Evolutionary conservation across 2,888 invertebrate genomes (phyloP).

Genomic region (Polydrusus cervinus): DNA sequence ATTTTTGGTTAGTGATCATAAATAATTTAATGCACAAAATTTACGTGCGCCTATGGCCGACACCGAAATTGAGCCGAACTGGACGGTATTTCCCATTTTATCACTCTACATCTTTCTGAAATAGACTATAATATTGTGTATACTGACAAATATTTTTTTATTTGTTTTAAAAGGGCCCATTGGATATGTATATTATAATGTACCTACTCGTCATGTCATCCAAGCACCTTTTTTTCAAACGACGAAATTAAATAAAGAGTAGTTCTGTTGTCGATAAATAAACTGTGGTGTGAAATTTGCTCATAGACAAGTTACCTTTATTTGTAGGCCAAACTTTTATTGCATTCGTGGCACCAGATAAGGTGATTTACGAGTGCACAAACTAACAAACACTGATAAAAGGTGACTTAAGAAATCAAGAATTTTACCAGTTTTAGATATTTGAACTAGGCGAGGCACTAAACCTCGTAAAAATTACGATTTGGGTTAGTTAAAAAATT

Average conservation of each 20-base stretch:
- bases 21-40: no score
- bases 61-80: no score
- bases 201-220: background rate
- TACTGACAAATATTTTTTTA: no score
- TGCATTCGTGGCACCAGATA: conserved; percentile 61
- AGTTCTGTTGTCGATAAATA: conserved; percentile 12
- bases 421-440: conserved; percentile 29
- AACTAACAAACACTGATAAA: conserved; percentile 48
- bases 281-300: conserved; percentile 19
- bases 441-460: conserved; percentile 40
- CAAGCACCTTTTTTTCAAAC: background rate
- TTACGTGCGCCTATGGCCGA: no score
- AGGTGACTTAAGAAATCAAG: conserved; percentile 46
- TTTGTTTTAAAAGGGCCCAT: no score
- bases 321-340: conserved; percentile 63
- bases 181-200: no score
- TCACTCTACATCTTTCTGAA: no score
- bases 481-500: background rate
- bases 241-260: conserved; percentile 2
- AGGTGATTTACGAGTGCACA: conserved; percentile 65
- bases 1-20: no score
- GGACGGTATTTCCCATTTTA: no score
- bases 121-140: no score
- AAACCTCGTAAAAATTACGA: background rate
- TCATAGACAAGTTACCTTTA: conserved; percentile 42